phyloP scores from a whole-genome alignment of 2,888 invertebrate genomes.

The Patella pellucida region DNA sequence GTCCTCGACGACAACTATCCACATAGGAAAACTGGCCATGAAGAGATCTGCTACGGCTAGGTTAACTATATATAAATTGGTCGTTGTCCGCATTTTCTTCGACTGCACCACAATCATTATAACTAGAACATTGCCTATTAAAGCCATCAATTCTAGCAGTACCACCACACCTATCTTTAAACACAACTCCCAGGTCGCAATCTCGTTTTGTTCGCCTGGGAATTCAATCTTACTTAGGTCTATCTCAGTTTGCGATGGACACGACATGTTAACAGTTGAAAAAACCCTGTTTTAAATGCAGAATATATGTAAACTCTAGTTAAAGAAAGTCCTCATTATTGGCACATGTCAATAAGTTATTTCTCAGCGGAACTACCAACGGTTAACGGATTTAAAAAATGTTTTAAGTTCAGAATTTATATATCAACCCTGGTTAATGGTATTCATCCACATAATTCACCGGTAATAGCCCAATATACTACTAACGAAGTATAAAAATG shows the following conservation, averaged over 20 bases:
- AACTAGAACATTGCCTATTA: slow-evolving; percentile 55
- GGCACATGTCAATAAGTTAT: no score
- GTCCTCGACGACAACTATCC: slow-evolving; percentile 82
- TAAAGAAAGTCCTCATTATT: no score
- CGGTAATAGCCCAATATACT: no score
- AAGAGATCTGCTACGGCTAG: slow-evolving; percentile 63
- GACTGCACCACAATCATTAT: slow-evolving; percentile 52
- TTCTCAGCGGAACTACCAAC: no score
- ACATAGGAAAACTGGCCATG: slow-evolving; percentile 77
- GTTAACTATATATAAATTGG: slow-evolving; percentile 66
- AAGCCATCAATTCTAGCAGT: slow-evolving; percentile 45
- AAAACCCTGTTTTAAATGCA: no score
- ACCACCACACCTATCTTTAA: slow-evolving; percentile 47
- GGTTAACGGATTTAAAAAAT: no score
- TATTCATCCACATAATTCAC: no score
- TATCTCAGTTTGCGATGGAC: background rate
- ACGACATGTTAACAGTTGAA: background rate
- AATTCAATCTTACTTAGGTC: slow-evolving; percentile 43
- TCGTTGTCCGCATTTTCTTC: slow-evolving; percentile 62
- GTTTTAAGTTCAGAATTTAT: no score
- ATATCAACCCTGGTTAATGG: no score
- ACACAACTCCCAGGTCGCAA: slow-evolving; percentile 48
- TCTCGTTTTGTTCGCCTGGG: slow-evolving; percentile 35
- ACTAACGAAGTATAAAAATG: no score
- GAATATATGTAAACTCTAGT: no score